These are phyloP conservation scores for Pachypeltis micranthus DNA, from an alignment of 1,140 invertebrate species.

Conservation along the genomic window DNA sequence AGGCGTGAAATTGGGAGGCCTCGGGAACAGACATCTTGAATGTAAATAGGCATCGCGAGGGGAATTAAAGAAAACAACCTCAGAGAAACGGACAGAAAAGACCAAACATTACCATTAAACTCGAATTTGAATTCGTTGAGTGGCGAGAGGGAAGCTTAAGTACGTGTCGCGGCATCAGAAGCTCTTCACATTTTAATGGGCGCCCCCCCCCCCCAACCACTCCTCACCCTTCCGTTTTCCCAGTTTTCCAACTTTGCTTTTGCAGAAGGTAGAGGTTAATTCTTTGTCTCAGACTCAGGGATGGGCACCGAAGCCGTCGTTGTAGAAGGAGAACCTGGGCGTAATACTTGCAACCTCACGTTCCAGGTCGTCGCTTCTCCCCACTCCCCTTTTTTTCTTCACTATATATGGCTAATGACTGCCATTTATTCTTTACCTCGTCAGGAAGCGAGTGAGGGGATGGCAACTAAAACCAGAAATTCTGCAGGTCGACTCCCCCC, in stretches of 20 bases:
- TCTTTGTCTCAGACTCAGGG: neutral
- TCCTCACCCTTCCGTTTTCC: neutral
- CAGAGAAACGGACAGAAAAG: slow-evolving; percentile 1
- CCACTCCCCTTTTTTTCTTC: slow-evolving; percentile 1
- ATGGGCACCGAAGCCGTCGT: neutral
- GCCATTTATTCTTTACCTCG: slow-evolving; percentile 14
- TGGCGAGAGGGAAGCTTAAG: neutral
- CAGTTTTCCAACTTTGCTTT: neutral
- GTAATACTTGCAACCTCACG: slow-evolving; percentile 9
- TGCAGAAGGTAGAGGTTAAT: neutral
- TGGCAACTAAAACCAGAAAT: too few species aligned
- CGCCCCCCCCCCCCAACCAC: neutral
- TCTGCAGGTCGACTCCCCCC: too few species aligned
- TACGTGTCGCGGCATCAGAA: neutral
- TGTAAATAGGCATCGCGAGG: slow-evolving; percentile 1
- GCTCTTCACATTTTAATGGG: slow-evolving; percentile 8
- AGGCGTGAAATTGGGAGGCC: slow-evolving; percentile 2
- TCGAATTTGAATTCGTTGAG: slow-evolving; percentile 14
- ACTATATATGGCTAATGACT: slow-evolving; percentile 13
- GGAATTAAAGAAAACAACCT: slow-evolving; percentile 12
- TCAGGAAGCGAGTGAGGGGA: too few species aligned
- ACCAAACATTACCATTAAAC: slow-evolving; percentile 12
- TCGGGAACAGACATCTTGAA: slow-evolving; percentile 13
- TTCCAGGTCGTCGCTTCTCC: neutral
- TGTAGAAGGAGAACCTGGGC: neutral